Evolutionary conservation across 2,113 vertebrate genomes (phyloP).

Genomic region (Salminus brasiliensis): DNA sequence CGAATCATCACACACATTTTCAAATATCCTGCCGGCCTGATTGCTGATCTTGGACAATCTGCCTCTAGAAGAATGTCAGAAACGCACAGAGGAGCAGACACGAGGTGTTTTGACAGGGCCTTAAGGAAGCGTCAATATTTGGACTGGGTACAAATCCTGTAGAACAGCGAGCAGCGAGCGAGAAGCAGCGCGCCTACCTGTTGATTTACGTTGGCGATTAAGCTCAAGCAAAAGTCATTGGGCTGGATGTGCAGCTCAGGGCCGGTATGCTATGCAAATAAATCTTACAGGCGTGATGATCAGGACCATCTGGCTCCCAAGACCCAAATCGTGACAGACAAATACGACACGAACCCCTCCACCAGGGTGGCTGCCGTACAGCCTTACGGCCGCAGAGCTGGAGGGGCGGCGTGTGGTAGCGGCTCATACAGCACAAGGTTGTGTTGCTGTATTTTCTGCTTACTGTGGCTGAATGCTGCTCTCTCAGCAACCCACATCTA

Average conservation of each 20-base stretch:
- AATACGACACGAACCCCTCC: slow-evolving; percentile 1
- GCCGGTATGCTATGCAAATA: slow-evolving; percentile 45
- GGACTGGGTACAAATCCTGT: slow-evolving; percentile 50
- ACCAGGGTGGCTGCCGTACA: background rate
- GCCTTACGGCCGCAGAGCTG: no score
- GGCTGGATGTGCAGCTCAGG: slow-evolving; percentile 45
- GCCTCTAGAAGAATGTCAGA: slow-evolving; percentile 69
- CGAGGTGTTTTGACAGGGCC: slow-evolving; percentile 54
- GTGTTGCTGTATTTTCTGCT: background rate
- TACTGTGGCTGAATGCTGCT: background rate
- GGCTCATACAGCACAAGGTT: background rate
- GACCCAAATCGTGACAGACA: background rate
- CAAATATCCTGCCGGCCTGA: slow-evolving; percentile 64
- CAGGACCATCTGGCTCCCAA: slow-evolving; percentile 29
- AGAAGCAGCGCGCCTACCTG: slow-evolving; percentile 65
- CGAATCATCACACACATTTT: slow-evolving; percentile 68
- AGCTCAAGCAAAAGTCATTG: slow-evolving; percentile 53
- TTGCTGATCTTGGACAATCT: slow-evolving; percentile 75
- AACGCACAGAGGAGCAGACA: slow-evolving; percentile 44
- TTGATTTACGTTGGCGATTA: slow-evolving; percentile 61
- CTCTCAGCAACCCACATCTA: background rate
- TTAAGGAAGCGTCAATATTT: slow-evolving; percentile 62
- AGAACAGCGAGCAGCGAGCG: slow-evolving; percentile 49
- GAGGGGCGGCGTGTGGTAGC: background rate
- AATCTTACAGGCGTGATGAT: slow-evolving; percentile 13